These are phyloP conservation scores for Seira musarum DNA, from an alignment of 2,888 invertebrate species.

Conservation along the genomic window DNA sequence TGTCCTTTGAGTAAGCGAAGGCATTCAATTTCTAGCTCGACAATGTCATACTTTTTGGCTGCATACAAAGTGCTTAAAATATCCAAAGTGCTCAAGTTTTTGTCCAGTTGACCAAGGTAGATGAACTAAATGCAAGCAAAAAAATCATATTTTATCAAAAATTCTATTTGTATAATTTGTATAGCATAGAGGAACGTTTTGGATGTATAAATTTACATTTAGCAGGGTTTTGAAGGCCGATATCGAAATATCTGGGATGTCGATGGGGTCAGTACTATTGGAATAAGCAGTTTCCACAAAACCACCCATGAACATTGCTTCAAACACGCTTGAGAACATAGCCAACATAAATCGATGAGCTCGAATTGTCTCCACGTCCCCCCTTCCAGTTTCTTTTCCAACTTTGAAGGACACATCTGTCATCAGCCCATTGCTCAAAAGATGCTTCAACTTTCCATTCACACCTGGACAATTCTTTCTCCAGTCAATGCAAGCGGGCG, in stretches of 20 bases:
- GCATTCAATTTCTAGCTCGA: slow-evolving; percentile 54
- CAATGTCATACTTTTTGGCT: slow-evolving; percentile 63
- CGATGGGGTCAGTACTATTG: slow-evolving; percentile 49
- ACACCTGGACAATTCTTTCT: slow-evolving; percentile 49
- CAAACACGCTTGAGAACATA: slow-evolving; percentile 64
- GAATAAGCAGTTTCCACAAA: slow-evolving; percentile 39
- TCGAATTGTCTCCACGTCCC: slow-evolving; percentile 50
- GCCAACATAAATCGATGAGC: slow-evolving; percentile 63
- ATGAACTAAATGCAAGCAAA: slow-evolving; percentile 58
- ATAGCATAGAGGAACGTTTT: no score
- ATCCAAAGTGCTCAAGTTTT: slow-evolving; percentile 43
- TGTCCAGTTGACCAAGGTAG: slow-evolving; percentile 59
- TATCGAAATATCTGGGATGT: slow-evolving; percentile 59
- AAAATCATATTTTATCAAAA: not conserved
- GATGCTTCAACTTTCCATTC: slow-evolving; percentile 55
- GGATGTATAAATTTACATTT: slow-evolving; percentile 47
- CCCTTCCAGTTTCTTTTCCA: slow-evolving; percentile 24
- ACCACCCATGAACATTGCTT: slow-evolving; percentile 62
- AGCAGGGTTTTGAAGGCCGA: slow-evolving; percentile 59
- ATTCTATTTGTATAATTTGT: not conserved
- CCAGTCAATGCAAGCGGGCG: slow-evolving; percentile 54
- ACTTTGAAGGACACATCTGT: slow-evolving; percentile 61
- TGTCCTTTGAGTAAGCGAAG: slow-evolving; percentile 51
- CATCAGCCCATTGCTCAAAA: slow-evolving; percentile 55
- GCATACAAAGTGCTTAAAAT: slow-evolving; percentile 51